A percentile compares a stretch with the other conserved stretches of the same genome.
phyloP scores from a whole-genome alignment of 2,888 invertebrate genomes.

The Cantharis lateralis region DNA sequence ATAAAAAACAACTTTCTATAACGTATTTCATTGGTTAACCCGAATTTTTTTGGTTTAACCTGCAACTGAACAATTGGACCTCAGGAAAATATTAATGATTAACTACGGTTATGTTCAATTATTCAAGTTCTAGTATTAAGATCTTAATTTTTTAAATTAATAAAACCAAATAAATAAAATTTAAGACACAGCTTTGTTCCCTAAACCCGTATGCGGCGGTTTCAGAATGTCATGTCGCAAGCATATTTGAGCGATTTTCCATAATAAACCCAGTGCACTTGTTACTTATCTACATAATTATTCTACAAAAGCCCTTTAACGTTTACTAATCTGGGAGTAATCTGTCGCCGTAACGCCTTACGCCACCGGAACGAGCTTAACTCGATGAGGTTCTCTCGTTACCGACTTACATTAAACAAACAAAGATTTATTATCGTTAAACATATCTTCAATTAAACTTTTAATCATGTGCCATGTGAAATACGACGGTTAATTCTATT shows the following conservation, averaged over 20 bases:
- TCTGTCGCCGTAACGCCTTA: conserved; percentile 25
- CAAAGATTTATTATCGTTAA: not conserved
- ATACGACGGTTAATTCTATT: not conserved
- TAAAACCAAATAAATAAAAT: too few species aligned
- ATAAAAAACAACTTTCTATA: too few species aligned
- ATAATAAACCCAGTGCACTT: conserved; percentile 17
- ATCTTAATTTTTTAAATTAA: too few species aligned
- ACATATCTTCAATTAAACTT: not conserved
- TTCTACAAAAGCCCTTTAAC: conserved; percentile 25
- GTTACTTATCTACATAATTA: conserved; percentile 34
- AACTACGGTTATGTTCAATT: too few species aligned
- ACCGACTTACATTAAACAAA: conserved; percentile 7
- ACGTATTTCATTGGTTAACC: too few species aligned
- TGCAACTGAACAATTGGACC: too few species aligned
- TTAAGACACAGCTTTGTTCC: too few species aligned
- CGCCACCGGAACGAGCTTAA: conserved; percentile 23
- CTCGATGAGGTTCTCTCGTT: conserved; percentile 17
- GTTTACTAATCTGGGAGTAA: conserved; percentile 26
- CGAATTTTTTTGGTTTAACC: too few species aligned
- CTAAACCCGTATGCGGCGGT: not conserved
- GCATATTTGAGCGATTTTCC: conserved; percentile 17
- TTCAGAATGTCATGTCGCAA: not conserved
- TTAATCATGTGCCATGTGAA: not conserved
- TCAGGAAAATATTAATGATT: too few species aligned
- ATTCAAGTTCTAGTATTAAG: too few species aligned